These are phyloP conservation scores for Panzeria rudis DNA, from an alignment of 2,888 invertebrate genomes.

Conservation along the genomic window DNA sequence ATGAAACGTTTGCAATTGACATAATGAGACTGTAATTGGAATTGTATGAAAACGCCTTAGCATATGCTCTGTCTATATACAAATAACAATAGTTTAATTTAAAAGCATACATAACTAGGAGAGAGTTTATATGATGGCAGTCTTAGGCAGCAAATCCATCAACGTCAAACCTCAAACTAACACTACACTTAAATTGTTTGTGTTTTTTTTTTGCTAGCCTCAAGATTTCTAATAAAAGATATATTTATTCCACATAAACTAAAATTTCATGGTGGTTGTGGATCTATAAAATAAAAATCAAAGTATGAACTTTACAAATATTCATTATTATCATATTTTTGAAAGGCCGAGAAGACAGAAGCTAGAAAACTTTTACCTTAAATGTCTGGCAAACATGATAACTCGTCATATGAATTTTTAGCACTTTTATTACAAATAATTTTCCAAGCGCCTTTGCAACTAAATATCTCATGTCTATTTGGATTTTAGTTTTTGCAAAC, in stretches of 20 bases:
- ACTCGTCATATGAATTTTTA: too few species aligned
- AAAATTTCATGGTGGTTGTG: neutral
- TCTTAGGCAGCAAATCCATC: constrained; percentile 68
- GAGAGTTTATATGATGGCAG: constrained; percentile 47
- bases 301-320: neutral
- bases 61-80: constrained; percentile 61
- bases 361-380: too few species aligned
- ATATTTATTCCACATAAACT: neutral
- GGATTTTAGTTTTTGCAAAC: too few species aligned
- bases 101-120: constrained; percentile 10
- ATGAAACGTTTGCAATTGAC: constrained; percentile 77
- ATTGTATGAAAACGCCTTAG: constrained; percentile 74
- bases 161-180: constrained; percentile 73
- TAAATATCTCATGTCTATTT: too few species aligned
- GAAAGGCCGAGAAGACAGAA: neutral
- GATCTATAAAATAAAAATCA: neutral
- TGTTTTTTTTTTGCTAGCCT: constrained; percentile 11
- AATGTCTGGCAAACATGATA: too few species aligned
- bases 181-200: constrained; percentile 43
- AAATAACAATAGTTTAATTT: constrained; percentile 69
- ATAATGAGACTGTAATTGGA: constrained; percentile 81
- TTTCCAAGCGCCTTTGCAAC: too few species aligned
- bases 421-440: too few species aligned
- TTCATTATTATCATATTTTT: neutral
- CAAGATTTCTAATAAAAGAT: constrained; percentile 8